phyloP scores from a whole-genome alignment of 2,113 vertebrate genomes.

The Piprites chloris region DNA sequence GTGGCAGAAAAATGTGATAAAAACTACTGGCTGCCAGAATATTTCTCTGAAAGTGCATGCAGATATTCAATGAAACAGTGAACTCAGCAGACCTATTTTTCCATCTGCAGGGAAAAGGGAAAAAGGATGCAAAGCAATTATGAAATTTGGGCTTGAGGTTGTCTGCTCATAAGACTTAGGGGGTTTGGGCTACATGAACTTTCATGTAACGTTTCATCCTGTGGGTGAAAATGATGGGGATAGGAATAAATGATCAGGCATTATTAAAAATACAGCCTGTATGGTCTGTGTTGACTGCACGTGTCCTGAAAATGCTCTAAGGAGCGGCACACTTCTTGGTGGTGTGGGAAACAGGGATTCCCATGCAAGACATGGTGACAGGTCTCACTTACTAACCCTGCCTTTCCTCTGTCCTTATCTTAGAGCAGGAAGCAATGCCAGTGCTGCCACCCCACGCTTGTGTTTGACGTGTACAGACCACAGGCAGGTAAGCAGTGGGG shows the following conservation, averaged over 20 bases:
- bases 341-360: not conserved
- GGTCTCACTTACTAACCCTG: not conserved
- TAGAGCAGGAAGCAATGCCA: conserved; percentile 18
- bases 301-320: not conserved
- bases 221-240: not conserved
- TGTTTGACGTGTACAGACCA: conserved; percentile 11
- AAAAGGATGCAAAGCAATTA: not conserved
- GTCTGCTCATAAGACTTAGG: not conserved
- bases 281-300: fast-evolving
- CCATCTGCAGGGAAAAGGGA: not conserved
- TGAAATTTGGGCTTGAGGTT: not conserved
- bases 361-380: fast-evolving
- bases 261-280: not conserved
- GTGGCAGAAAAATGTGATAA: not conserved
- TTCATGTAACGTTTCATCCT: not conserved
- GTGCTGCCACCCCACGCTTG: not conserved
- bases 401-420: not conserved
- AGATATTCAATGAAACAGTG: not conserved
- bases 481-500: conserved; percentile 35
- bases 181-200: not conserved
- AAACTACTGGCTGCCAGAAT: not conserved
- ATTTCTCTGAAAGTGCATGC: not conserved
- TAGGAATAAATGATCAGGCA: not conserved
- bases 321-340: fast-evolving
- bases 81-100: not conserved